Evolutionary conservation across 2,113 vertebrate genomes (phyloP).

Genomic region (Daubentonia madagascariensis): DNA sequence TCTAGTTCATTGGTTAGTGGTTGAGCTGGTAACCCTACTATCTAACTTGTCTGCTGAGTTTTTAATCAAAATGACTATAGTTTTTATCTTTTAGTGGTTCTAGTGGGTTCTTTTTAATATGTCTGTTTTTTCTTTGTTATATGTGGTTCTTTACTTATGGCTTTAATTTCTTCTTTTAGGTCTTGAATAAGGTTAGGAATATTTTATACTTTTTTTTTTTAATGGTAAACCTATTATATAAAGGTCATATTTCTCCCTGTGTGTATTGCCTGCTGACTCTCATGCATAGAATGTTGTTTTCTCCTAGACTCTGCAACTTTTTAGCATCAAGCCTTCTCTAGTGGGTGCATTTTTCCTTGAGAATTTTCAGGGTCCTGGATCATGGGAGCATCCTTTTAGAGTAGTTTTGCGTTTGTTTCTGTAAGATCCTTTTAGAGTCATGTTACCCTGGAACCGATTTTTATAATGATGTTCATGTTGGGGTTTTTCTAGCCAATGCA

Average conservation of each 20-base stretch:
- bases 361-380: not conserved
- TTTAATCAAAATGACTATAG: not conserved
- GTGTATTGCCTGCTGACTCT: accelerated
- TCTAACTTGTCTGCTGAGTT: not conserved
- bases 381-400: not conserved
- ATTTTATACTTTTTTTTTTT: not conserved
- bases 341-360: not conserved
- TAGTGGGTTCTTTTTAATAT: not conserved
- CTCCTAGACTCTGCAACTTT: not conserved
- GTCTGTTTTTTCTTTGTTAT: not conserved
- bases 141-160: not conserved
- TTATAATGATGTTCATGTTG: too few species aligned
- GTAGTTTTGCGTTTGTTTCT: not conserved
- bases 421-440: not conserved
- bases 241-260: not conserved
- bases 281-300: not conserved
- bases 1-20: too few species aligned
- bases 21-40: not conserved
- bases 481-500: not conserved
- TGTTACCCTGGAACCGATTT: not conserved
- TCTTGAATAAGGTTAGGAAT: not conserved
- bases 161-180: not conserved
- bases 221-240: not conserved
- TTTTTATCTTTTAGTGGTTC: not conserved
- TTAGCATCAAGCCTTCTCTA: not conserved